These are phyloP conservation scores for Centroberyx gerrardi DNA, from an alignment of 2,797 vertebrate genomes.

Conservation along the genomic window DNA sequence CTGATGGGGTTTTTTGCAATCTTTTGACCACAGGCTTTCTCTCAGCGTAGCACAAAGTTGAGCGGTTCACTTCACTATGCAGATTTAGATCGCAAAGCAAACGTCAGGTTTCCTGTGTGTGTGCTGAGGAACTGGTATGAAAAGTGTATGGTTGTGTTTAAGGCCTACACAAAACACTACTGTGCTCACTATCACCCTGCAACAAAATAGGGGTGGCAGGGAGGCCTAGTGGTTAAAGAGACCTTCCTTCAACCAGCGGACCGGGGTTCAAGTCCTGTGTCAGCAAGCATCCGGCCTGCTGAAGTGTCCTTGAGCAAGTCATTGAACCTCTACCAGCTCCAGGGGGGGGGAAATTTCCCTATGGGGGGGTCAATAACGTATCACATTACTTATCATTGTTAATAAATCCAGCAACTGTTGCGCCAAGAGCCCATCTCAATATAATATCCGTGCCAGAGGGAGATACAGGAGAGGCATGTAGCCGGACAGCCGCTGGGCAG, in stretches of 20 bases:
- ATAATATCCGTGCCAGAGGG: constrained; percentile 57
- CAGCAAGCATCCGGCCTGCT: not conserved
- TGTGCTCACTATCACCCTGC: constrained; percentile 37
- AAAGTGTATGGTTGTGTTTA: constrained; percentile 28
- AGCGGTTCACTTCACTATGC: not conserved
- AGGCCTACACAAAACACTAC: constrained; percentile 40
- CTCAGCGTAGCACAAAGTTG: not conserved
- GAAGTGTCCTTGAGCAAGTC: constrained; percentile 24
- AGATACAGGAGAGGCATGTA: constrained; percentile 36
- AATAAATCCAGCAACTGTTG: constrained; percentile 37
- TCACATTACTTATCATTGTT: not conserved
- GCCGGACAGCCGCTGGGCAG: constrained; percentile 36
- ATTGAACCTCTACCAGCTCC: constrained; percentile 9
- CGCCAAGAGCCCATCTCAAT: constrained; percentile 39
- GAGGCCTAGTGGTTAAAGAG: constrained; percentile 6
- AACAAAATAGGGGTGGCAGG: constrained; percentile 6
- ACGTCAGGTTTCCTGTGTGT: constrained; percentile 46
- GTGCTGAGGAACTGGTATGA: constrained; percentile 5
- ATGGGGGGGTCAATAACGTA: not conserved
- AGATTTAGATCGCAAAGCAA: constrained; percentile 7
- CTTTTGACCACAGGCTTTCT: not conserved
- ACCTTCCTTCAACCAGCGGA: constrained; percentile 34
- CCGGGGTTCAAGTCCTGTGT: constrained; percentile 19
- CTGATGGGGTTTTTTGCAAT: constrained; percentile 5
- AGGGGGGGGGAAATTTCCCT: not conserved